These are phyloP conservation scores for Centropus bengalensis DNA, from an alignment of 2,113 vertebrate species.

Conservation along the genomic window DNA sequence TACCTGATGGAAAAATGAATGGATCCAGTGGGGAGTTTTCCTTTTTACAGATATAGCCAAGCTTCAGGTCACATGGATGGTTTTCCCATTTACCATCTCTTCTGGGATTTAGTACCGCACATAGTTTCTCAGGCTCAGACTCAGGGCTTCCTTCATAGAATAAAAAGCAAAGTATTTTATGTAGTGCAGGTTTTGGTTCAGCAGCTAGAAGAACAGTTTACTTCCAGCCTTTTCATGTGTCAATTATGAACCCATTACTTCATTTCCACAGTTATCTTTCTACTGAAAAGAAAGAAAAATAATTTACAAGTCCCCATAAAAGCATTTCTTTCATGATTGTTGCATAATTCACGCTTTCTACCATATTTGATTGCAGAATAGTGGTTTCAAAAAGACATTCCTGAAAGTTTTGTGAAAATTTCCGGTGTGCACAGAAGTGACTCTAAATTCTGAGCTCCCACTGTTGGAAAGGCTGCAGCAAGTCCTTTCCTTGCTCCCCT, in stretches of 20 bases:
- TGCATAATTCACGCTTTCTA: not conserved
- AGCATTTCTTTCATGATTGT: not conserved
- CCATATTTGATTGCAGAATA: not conserved
- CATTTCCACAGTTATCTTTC: not conserved
- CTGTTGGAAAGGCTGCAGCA: not conserved
- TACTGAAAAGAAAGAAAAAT: not conserved
- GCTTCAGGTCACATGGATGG: conserved; percentile 80
- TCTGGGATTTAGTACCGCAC: conserved; percentile 84
- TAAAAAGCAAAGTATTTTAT: not conserved
- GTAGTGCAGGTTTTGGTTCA: not conserved
- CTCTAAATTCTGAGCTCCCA: not conserved
- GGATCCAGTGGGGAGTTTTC: conserved; percentile 77
- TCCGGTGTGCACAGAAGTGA: not conserved
- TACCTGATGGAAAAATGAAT: conserved; percentile 68
- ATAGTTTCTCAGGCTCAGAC: conserved; percentile 81
- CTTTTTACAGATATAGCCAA: conserved; percentile 91
- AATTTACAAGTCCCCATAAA: not conserved
- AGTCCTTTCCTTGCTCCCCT: not conserved
- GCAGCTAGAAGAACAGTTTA: not conserved
- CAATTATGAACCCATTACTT: not conserved
- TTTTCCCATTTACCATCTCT: conserved; percentile 91
- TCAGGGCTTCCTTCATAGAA: conserved; percentile 85
- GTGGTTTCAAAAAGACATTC: not conserved
- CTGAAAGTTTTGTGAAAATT: not conserved
- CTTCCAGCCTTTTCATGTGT: not conserved